Evolutionary conservation across 2,113 vertebrate species (phyloP), one percentile per base, ranked within the genome.

Genomic region (Gulo gulo): DNA sequence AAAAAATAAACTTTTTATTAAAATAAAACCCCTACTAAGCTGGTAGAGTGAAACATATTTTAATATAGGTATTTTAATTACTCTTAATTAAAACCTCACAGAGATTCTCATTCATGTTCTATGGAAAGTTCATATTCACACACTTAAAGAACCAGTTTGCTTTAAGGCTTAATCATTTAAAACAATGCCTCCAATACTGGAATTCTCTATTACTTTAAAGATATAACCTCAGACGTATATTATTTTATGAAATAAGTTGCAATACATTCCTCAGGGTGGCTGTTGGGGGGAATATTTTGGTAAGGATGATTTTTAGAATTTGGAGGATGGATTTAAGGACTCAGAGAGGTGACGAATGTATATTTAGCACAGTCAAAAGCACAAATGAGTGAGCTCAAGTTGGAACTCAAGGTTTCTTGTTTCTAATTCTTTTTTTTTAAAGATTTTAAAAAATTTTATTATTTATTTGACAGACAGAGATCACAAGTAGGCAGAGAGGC

Each of bases 31-130:
- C 45, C 79, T 84, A 91, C 73, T 94, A 94, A 97, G 78, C 81
- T 81, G 57, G 57, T 10, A 95, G 79, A 92, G 82, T 88, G 6
- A 93, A 96, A 67, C 18, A 45, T 26, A 94, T 67, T 90, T 96
- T 94, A 82, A 97, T 67, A 93, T n/a, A 79, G 59, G 85, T 96
- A 81, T 88, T 94, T 95, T 52, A 95, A 95, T 97, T 97, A 80
- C 80, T 92, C 57, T 92, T 97, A 97, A 92, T 94, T 94, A 96
- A 97, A 85, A 94, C 36, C 61, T 93, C 89, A 39, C 65, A 73
- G 91, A 88, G 31, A 92, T 87, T 85, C 57, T 73, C 20, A 92
- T 82, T 95, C 26, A 71, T 36, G 63, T 71, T 80, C n/a, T 97
- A 83, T n/a, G 57, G 36, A 71, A 97, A 86, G 76, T 85, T 88